Percentiles rank a stretch among this genome's conserved stretches.
phyloP scores from a whole-genome alignment of 2,113 vertebrate species.

The Empidonax alnorum region DNA sequence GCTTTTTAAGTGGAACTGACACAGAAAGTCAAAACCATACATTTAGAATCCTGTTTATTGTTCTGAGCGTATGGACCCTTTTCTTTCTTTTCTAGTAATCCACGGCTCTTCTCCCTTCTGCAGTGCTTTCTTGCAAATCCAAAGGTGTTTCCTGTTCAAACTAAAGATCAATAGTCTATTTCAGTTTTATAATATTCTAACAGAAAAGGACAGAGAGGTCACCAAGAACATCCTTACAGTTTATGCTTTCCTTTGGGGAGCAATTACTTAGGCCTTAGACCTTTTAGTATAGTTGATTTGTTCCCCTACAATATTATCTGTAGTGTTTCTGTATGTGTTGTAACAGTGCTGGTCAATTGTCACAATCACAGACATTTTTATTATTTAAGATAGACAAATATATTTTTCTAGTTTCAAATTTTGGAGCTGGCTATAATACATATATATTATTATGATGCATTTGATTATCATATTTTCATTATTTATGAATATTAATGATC shows the following conservation, averaged over 20 bases:
- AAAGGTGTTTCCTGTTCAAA: background rate
- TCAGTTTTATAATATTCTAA: background rate
- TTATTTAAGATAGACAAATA: background rate
- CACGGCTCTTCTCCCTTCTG: background rate
- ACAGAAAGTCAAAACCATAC: background rate
- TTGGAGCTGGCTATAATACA: background rate
- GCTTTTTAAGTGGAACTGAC: background rate
- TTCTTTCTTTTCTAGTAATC: background rate
- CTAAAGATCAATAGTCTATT: background rate
- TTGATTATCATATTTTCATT: background rate
- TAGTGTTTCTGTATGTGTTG: background rate
- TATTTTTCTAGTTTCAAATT: background rate
- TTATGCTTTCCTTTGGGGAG: background rate
- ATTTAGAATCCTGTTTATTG: background rate
- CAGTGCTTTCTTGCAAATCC: background rate
- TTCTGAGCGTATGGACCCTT: background rate
- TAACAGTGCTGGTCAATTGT: background rate
- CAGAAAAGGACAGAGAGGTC: background rate
- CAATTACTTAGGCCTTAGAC: background rate
- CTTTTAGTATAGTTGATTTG: background rate
- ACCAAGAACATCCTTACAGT: background rate
- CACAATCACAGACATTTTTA: background rate
- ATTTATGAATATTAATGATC: background rate
- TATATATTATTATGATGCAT: no score
- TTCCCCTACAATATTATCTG: background rate